phyloP scores from a whole-genome alignment of 1,140 invertebrate species.

The Polyergus mexicanus region DNA sequence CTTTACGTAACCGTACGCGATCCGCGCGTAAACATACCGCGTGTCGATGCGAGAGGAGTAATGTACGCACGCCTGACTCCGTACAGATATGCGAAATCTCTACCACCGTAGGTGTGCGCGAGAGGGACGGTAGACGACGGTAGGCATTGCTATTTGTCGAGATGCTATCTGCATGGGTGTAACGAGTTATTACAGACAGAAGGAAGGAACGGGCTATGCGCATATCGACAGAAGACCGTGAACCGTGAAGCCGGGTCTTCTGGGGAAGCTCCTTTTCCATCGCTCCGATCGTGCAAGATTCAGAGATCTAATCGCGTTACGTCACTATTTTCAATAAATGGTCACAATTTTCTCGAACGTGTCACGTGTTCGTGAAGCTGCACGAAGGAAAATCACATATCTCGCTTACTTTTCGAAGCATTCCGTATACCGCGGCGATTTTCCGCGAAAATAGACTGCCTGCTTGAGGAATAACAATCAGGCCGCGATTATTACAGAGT shows the following conservation, averaged over 20 bases:
- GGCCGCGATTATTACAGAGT: slow-evolving; percentile 70
- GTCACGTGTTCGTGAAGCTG: background rate
- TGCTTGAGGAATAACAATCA: slow-evolving; percentile 1
- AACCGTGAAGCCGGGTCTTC: slow-evolving; percentile 51
- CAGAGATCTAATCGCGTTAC: background rate
- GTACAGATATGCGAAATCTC: slow-evolving; percentile 63
- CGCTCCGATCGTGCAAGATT: slow-evolving; percentile 6
- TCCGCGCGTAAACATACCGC: background rate
- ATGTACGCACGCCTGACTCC: slow-evolving; percentile 50
- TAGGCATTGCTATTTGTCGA: slow-evolving; percentile 79
- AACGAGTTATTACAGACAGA: slow-evolving; percentile 75
- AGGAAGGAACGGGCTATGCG: slow-evolving; percentile 62
- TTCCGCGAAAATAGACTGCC: slow-evolving; percentile 17
- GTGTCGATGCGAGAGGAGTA: slow-evolving; percentile 66
- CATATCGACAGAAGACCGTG: slow-evolving; percentile 64
- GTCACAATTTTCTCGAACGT: too few relatives aligned
- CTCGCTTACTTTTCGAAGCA: background rate
- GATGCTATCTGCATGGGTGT: slow-evolving; percentile 76
- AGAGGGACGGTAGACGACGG: slow-evolving; percentile 68
- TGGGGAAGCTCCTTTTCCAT: slow-evolving; percentile 14
- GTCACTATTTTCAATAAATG: slow-evolving; percentile 41
- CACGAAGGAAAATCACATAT: background rate
- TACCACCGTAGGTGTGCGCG: slow-evolving; percentile 22
- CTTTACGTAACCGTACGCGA: slow-evolving; percentile 51
- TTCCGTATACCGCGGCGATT: background rate